These are phyloP conservation scores for Origma solitaria DNA, from an alignment of 2,113 vertebrate genomes.

Conservation along the genomic window DNA sequence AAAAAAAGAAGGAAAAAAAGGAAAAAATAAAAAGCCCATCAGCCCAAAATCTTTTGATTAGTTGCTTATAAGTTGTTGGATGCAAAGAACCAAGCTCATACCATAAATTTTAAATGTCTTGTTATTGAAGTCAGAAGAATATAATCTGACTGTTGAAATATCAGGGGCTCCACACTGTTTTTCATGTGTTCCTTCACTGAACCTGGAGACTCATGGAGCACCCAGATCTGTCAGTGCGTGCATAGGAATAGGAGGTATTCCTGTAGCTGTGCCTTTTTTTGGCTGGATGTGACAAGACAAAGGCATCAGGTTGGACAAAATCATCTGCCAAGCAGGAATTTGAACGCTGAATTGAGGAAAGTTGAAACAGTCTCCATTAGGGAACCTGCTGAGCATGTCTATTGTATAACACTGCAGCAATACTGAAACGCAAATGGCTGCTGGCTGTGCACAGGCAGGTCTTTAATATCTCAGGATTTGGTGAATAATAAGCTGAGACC, in stretches of 20 bases:
- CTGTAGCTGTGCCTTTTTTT: background rate
- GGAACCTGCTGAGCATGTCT: conserved; percentile 29
- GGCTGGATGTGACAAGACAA: background rate
- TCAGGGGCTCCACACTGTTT: background rate
- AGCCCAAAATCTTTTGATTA: background rate
- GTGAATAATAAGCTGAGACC: background rate
- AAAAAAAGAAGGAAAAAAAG: background rate
- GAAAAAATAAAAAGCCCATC: background rate
- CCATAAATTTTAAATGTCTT: background rate
- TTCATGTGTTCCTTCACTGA: background rate
- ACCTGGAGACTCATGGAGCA: background rate
- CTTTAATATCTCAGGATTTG: background rate
- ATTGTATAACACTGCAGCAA: background rate
- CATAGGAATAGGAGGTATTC: background rate
- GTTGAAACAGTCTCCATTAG: conserved; percentile 10
- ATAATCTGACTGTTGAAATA: background rate
- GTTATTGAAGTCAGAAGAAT: background rate
- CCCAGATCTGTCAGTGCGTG: background rate
- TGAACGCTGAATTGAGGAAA: background rate
- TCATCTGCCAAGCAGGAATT: background rate
- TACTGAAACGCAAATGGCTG: conserved; percentile 28
- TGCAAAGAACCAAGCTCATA: background rate
- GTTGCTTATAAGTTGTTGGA: background rate
- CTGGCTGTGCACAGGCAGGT: conserved; percentile 5
- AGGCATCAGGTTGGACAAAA: background rate